Conservation (phyloP, 2,797 vertebrate genomes). For the Betta splendens region DNA sequence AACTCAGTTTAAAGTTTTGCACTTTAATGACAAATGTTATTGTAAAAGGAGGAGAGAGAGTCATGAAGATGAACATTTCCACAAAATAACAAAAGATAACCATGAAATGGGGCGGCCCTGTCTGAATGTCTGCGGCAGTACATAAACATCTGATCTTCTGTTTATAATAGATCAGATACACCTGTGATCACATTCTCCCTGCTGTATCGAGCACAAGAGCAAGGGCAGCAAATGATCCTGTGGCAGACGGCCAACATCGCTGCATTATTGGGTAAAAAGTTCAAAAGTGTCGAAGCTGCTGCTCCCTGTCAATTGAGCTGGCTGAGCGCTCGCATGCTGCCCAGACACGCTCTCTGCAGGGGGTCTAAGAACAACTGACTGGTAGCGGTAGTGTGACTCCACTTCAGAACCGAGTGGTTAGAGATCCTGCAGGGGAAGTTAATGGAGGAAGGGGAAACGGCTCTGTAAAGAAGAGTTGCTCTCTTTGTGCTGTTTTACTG, state of each 20-base stretch:
- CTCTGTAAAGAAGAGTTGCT: no score
- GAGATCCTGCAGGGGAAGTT: not conserved
- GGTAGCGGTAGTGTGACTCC: not conserved
- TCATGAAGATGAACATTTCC: no score
- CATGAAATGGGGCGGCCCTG: no score
- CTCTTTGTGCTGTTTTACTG: not conserved
- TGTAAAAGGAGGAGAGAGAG: no score
- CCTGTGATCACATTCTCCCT: constrained; percentile 4
- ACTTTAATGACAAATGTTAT: no score
- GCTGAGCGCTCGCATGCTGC: not conserved
- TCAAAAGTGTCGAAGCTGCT: constrained; percentile 3
- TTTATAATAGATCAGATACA: not conserved
- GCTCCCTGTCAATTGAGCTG: not conserved
- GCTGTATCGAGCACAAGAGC: not conserved
- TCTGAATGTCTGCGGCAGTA: no score
- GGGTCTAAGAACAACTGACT: not conserved
- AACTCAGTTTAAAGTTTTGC: not conserved
- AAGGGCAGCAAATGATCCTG: constrained; percentile 2
- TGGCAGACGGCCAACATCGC: not conserved
- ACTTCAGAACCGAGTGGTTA: not conserved
- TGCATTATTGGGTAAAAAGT: constrained; percentile 3
- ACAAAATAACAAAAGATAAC: no score
- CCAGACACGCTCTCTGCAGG: constrained; percentile 1
- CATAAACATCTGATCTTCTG: no score
- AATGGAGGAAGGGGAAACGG: not conserved